Percentiles rank a stretch among this genome's conserved stretches.
phyloP scores from a whole-genome alignment of 2,113 vertebrate species.

The Xiphophorus couchianus region DNA sequence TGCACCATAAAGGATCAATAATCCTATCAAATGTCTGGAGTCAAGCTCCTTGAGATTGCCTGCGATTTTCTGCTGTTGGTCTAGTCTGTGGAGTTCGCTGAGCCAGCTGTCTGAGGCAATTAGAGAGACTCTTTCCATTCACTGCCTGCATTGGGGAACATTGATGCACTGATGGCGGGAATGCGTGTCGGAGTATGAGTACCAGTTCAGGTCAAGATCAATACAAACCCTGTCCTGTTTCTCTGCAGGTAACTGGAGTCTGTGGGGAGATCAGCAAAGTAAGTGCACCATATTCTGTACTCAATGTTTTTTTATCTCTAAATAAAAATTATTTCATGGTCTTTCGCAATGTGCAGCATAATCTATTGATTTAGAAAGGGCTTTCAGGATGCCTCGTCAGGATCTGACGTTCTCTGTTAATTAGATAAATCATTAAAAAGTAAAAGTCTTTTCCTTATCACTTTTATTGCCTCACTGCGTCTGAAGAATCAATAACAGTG shows the following conservation, averaged over 20 bases:
- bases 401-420: background rate
- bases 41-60: constrained; percentile 32
- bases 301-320: background rate
- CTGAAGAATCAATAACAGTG: background rate
- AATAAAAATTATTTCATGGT: background rate
- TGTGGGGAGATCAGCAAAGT: constrained; percentile 99
- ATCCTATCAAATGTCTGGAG: constrained; percentile 55
- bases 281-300: constrained; percentile 72
- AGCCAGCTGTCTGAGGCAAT: constrained; percentile 56
- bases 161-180: constrained; percentile 18
- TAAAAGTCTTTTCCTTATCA: background rate
- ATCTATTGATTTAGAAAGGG: background rate
- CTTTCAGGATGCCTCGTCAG: background rate
- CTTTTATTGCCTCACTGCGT: background rate
- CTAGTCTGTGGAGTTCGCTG: constrained; percentile 55
- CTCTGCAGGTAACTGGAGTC: constrained; percentile 94
- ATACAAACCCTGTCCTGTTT: constrained; percentile 35
- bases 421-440: background rate
- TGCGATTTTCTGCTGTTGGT: constrained; percentile 27
- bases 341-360: background rate
- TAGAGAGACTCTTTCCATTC: constrained; percentile 36
- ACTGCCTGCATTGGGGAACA: constrained; percentile 21
- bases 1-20: constrained; percentile 61
- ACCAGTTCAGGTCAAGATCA: constrained; percentile 16
- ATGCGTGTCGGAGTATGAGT: constrained; percentile 29